Evolutionary conservation across 2,797 vertebrate genomes (phyloP), one percentile per base, ranked within the genome.

Genomic region (Hylomyscus alleni): DNA sequence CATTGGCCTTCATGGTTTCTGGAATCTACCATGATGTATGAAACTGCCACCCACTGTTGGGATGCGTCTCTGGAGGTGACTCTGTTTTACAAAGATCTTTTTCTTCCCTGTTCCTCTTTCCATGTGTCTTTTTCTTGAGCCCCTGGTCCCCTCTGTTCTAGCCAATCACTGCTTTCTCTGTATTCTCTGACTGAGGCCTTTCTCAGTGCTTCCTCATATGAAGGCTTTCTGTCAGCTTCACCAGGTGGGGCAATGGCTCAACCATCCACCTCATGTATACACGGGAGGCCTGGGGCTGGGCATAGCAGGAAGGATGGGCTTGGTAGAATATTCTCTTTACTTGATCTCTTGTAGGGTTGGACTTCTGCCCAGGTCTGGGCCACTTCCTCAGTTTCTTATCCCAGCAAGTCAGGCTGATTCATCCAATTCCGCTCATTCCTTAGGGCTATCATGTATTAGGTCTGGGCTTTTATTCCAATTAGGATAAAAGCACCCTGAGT

Each of bases 381-480:
- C 56, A 97, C 83, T 80, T 56, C 82, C 73, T 89, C 7, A 15
- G 11, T 60, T 94, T 34, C 7, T 80, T 95, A 67, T 81, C 65
- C 87, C 84, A 8, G 31, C 26, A 77, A n/a, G 19, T 50, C 67
- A 34, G 69, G 20, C 89, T 93, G 89, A 87, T 89, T 93, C 87
- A 94, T 73, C 40, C 86, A 37, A 56, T 19, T 29, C 50, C 65
- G 60, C 50, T 93, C 67, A 19, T 94, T 93, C 81, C 93, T 95
- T 87, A 76, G 65, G 89, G 75, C 56, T 90, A 81, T 29, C 60
- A 67, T 52, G 83, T 52, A 72, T 90, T 67, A 58, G 65, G 17
- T 84, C 73, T 85, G 94, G 87, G 94, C 40, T 52, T 90, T 85
- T 92, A 50, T 72, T 37, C 73, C 87, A 75, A 86, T 82, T 89